phyloP scores from a whole-genome alignment of 2,888 invertebrate species.

The Dasypolia templi region DNA sequence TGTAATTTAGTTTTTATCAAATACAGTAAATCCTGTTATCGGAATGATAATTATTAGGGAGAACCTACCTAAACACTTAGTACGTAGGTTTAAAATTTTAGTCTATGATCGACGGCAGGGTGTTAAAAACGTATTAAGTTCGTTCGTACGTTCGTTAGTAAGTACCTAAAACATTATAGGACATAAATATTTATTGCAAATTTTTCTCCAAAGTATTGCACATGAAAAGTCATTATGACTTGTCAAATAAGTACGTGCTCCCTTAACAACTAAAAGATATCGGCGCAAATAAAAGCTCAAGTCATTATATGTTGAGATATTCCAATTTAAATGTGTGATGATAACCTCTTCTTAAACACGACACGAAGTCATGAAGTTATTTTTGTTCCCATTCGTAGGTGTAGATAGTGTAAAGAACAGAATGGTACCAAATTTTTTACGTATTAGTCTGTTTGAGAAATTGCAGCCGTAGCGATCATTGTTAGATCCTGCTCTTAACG shows the following conservation, averaged over 20 bases:
- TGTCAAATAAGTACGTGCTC: neutral
- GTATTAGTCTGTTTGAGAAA: neutral
- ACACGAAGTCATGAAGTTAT: neutral
- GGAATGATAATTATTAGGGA: neutral
- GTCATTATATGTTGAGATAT: constrained; percentile 2
- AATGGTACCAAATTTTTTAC: neutral
- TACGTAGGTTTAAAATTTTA: no score
- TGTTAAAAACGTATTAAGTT: no score
- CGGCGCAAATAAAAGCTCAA: constrained; percentile 1
- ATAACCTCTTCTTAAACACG: neutral
- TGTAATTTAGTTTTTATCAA: constrained; percentile 21
- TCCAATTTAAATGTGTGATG: neutral
- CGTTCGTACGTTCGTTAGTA: no score
- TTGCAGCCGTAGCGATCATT: neutral
- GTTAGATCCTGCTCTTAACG: neutral
- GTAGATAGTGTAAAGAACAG: neutral
- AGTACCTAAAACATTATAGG: neutral
- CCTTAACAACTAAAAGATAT: constrained; percentile 8
- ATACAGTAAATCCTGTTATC: constrained; percentile 11
- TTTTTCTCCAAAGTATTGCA: neutral
- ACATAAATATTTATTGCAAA: neutral
- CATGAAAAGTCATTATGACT: neutral
- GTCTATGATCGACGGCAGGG: no score
- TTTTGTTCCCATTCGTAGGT: neutral
- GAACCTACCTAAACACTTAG: no score